Percentiles rank a stretch among this genome's conserved stretches.
Conservation (phyloP, 2,113 vertebrate species). For the Manacus vitellinus region DNA sequence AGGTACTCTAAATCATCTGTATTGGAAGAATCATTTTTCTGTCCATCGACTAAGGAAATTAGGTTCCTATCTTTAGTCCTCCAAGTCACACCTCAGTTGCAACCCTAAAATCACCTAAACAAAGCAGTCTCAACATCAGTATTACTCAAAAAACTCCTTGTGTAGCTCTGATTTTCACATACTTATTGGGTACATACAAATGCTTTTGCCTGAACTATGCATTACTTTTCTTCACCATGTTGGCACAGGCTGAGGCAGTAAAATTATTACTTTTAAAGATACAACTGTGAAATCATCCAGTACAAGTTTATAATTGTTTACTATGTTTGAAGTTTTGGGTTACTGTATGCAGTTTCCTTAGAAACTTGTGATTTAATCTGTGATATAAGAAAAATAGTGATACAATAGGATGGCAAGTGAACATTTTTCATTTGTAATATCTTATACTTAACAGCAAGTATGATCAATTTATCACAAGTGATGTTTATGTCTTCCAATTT, state of each 20-base stretch:
- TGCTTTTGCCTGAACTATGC: neutral
- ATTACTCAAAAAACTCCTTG: neutral
- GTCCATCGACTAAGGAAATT: neutral
- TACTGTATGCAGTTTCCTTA: neutral
- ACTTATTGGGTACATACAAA: neutral
- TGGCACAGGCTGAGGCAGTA: neutral
- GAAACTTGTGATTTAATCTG: neutral
- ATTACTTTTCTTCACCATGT: neutral
- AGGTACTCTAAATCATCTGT: neutral
- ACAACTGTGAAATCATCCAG: neutral
- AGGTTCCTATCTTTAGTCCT: neutral
- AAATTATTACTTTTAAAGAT: neutral
- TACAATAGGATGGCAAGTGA: neutral
- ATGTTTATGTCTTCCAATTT: neutral
- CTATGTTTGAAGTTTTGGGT: neutral
- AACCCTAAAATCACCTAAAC: neutral
- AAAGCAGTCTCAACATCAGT: neutral
- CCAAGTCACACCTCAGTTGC: neutral
- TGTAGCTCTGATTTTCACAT: neutral
- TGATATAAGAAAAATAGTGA: neutral
- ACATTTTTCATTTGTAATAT: neutral
- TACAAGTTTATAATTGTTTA: neutral
- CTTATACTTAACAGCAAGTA: neutral
- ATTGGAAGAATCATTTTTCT: conserved; percentile 17
- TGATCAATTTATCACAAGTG: neutral